Evolutionary conservation across 2,888 invertebrate species (phyloP), one percentile per base, ranked within the genome.

Genomic region (Dyspetes luteomarginatus): DNA sequence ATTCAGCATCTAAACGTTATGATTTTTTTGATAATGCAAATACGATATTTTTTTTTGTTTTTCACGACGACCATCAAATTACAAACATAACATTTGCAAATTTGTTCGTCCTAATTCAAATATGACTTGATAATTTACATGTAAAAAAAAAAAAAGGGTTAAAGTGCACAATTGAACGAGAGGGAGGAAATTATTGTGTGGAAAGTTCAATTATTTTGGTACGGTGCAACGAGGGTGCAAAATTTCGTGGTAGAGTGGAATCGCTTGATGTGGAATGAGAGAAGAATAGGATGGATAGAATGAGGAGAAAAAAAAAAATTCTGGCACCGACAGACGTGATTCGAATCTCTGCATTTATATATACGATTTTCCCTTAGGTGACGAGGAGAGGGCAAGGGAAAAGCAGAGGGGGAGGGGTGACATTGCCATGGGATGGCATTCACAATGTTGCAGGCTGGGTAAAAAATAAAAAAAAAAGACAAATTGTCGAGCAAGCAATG

Each of bases 321-420:
- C 64, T 78, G 78, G 74, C 58, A 65, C 48, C 30, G 74, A 81
- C 81, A 78, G 74, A 71, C 81, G 65, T 52, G 58, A 71, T 75
- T 67, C 73, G 69, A 52, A 45, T 55, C 26, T 17, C 30, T 24
- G 65, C 41, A 72, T 60, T 43, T 62, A 50, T 45, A 15, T 50
- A 64, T 52, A 43, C 41, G 64, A 41, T 67, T 68, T 82, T 64
- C 41, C 30, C 56, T 24, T 41, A 9, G 68, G 55, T 28, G 52
- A 68, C 30, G 30, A 68, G 0, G 48, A 17, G 24, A 65, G 45
- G 15, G 26, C n/a, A 26, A 50, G 24, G 7, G 30, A 67, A 30
- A 50, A 3, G 45, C 15, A 28, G 60, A 67, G 60, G 52, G 55
- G 41, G 55, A 73, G 41, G 30, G 26, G 22, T 48, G 4, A 17